Conservation (phyloP, 2,888 invertebrate genomes). For the Autographa gamma region DNA sequence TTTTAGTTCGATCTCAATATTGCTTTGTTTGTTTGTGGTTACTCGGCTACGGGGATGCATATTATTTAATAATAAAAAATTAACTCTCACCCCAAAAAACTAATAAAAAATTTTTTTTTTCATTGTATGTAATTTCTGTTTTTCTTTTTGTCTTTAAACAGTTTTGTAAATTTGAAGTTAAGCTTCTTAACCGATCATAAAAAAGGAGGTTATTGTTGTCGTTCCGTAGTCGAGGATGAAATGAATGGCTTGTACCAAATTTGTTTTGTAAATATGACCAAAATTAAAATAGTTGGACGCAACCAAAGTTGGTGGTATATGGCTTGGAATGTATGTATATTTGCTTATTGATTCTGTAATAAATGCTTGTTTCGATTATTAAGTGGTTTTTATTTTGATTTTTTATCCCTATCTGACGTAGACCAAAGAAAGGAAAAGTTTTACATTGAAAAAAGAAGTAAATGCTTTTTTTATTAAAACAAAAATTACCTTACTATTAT, state of each 20-base stretch:
- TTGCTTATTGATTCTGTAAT: constrained; percentile 60
- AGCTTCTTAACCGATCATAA: not conserved
- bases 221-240: constrained; percentile 30
- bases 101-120: too few relatives aligned
- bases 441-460: too few relatives aligned
- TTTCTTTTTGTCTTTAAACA: constrained; percentile 16
- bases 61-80: constrained; percentile 9
- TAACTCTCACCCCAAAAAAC: too few relatives aligned
- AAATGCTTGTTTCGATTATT: constrained; percentile 62
- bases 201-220: not conserved
- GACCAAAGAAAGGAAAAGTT: too few relatives aligned
- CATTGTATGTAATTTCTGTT: not conserved
- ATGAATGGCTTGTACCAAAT: constrained; percentile 57
- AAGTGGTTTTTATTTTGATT: constrained; percentile 34
- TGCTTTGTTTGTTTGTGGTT: constrained; percentile 46
- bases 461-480: too few relatives aligned
- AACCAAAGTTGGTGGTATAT: constrained; percentile 54
- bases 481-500: too few relatives aligned
- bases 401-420: too few relatives aligned
- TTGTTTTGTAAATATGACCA: constrained; percentile 57
- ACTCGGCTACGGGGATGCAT: constrained; percentile 31
- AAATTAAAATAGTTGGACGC: constrained; percentile 56
- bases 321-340: constrained; percentile 60
- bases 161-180: not conserved
- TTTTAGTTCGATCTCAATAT: constrained; percentile 57